These are phyloP conservation scores for Epinephelus lanceolatus DNA, from an alignment of 2,113 vertebrate species.

Conservation along the genomic window DNA sequence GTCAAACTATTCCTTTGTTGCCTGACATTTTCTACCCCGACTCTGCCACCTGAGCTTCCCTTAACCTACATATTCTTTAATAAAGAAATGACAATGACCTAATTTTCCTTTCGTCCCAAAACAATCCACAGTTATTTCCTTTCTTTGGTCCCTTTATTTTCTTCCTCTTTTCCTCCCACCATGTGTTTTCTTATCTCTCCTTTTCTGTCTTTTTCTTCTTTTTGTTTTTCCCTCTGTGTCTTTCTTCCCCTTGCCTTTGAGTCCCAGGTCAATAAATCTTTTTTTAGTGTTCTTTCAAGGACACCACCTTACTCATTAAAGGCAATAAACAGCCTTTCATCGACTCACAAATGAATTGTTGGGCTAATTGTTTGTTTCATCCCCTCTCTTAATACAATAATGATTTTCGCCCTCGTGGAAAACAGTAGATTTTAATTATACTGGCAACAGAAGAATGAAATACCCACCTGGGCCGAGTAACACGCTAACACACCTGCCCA, in stretches of 20 bases:
- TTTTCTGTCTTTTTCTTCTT: too few species aligned
- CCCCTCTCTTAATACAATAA: conserved; percentile 22
- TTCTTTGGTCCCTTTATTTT: not conserved
- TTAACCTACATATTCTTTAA: not conserved
- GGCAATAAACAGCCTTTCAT: conserved; percentile 34
- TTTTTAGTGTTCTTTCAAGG: conserved; percentile 25
- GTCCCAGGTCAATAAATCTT: conserved; percentile 26
- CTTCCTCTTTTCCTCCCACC: not conserved
- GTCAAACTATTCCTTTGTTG: too few species aligned
- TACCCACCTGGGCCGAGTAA: conserved; percentile 22
- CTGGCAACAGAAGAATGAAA: conserved; percentile 34
- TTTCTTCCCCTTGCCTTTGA: not conserved
- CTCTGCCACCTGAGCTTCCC: not conserved
- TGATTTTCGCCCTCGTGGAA: conserved; percentile 15
- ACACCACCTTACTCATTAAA: conserved; percentile 8
- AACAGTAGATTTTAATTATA: conserved; percentile 51
- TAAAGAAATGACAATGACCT: not conserved
- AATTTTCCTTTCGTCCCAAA: not conserved
- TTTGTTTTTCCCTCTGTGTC: not conserved
- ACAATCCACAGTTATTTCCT: not conserved
- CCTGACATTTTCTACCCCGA: too few species aligned
- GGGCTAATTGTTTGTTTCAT: conserved; percentile 46
- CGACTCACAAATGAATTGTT: conserved; percentile 31
- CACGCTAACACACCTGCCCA: conserved; percentile 20
- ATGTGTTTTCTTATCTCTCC: not conserved